phyloP scores from a whole-genome alignment of 2,113 vertebrate species.

The Melanocharis versteri region DNA sequence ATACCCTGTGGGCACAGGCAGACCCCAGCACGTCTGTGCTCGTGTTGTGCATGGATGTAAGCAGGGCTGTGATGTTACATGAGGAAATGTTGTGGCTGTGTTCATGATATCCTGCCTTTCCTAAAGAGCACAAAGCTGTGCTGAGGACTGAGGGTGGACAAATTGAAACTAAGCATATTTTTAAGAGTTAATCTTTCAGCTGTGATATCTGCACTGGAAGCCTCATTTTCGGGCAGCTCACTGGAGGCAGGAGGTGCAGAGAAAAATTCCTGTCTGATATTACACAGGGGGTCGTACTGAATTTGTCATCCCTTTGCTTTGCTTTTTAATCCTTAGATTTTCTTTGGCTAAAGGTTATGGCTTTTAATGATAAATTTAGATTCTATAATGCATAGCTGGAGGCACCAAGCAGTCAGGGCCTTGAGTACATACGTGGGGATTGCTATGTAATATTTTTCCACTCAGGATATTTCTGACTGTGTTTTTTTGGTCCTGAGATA shows the following conservation, averaged over 20 bases:
- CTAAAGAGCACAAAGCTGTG: not conserved
- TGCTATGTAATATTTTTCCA: not conserved
- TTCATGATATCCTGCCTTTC: not conserved
- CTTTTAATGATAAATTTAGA: not conserved
- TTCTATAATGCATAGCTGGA: not conserved
- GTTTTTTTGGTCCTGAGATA: not conserved
- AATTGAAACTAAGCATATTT: not conserved
- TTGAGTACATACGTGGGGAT: not conserved
- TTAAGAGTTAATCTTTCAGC: not conserved
- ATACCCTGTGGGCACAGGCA: too few relatives aligned
- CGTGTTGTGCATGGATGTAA: not conserved
- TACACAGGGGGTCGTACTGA: not conserved
- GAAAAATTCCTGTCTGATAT: not conserved
- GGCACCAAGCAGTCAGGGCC: not conserved
- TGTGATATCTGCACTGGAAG: not conserved
- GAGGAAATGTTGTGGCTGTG: not conserved
- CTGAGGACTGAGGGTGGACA: not conserved
- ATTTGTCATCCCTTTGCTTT: not conserved
- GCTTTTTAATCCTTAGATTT: not conserved
- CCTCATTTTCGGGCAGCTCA: not conserved
- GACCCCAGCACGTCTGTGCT: not conserved
- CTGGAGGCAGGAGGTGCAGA: not conserved
- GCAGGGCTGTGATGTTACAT: fast-evolving
- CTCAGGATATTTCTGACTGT: not conserved
- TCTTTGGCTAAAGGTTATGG: not conserved